Evolutionary conservation across 2,888 invertebrate species (phyloP), one percentile per base, ranked within the genome.

Genomic region (Troides helena): DNA sequence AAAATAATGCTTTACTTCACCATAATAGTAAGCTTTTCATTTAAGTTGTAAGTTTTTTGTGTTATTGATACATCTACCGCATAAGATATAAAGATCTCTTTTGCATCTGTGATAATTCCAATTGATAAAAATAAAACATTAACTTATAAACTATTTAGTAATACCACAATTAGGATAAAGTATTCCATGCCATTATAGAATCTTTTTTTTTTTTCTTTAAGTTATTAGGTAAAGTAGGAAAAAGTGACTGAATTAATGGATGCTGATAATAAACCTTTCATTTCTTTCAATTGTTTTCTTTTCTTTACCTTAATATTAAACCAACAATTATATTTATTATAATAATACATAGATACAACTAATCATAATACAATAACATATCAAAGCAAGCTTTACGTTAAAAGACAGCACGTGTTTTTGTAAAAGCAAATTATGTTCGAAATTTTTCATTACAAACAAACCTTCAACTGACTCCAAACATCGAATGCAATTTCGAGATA

Each of bases 21-120:
- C 61, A 70, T 73, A 73, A 75, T 72, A 74, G 74, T 73, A 72
- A 70, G 69, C 65, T 81, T 81, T 71, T 74, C 75, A 73, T 74
- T 73, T 79, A 78, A 77, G 76, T 73, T 66, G 25, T 70, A 66
- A 69, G 65, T 69, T 70, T 63, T 77, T 75, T 77, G 76, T 78
- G 80, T 82, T 83, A 85, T 82, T 85, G 81, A 82, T 82, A 85
- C 83, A 86, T 81, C 85, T 91, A 91, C 86, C 84, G 87, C 79
- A 80, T 92, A 92, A 90, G 90, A 85, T 87, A 86, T 78, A 84
- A 90, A 87, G 92, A 92, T 92, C 92, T 92, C 92, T 88, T 85
- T 89, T 87, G 88, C 85, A 90, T 90, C 92, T 92, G 92, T 92
- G 92, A 92, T 92, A 92, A 89, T 83, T 84, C 81, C 86, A 90